Conservation (phyloP, 2,113 vertebrate genomes). For the Phyllopteryx taeniolatus region DNA sequence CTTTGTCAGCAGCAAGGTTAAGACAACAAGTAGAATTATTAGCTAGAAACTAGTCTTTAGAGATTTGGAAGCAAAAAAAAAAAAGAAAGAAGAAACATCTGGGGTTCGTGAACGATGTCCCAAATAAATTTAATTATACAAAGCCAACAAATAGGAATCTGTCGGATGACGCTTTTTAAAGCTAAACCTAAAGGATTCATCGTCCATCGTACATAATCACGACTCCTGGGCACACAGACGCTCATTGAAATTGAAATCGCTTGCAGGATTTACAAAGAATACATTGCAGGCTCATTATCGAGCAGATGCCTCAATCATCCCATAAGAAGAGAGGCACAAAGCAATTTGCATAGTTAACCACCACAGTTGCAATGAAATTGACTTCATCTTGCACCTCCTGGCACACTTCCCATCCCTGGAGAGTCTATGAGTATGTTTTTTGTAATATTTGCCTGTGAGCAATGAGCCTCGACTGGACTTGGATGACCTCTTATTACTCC, state of each 20-base stretch:
- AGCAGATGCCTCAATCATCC: slow-evolving; percentile 41
- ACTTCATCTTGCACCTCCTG: slow-evolving; percentile 24
- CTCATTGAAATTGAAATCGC: slow-evolving; percentile 68
- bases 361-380: slow-evolving; percentile 17
- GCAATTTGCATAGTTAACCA: slow-evolving; percentile 42
- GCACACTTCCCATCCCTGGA: slow-evolving; percentile 34
- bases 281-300: slow-evolving; percentile 43
- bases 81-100: slow-evolving; percentile 58
- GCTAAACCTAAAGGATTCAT: slow-evolving; percentile 47
- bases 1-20: slow-evolving; percentile 64
- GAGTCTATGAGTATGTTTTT: slow-evolving; percentile 14
- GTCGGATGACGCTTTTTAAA: slow-evolving; percentile 36
- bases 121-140: slow-evolving; percentile 57
- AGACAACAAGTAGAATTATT: slow-evolving; percentile 68
- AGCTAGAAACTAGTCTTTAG: slow-evolving; percentile 50
- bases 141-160: slow-evolving; percentile 48
- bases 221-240: slow-evolving; percentile 46
- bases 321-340: slow-evolving; percentile 36
- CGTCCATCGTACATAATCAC: slow-evolving; percentile 49
- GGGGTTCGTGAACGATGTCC: slow-evolving; percentile 57
- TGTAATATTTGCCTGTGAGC: slow-evolving; percentile 14
- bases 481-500: slow-evolving; percentile 58
- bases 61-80: slow-evolving; percentile 56
- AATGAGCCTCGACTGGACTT: slow-evolving; percentile 44
- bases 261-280: slow-evolving; percentile 50